phyloP scores from a whole-genome alignment of 1,140 invertebrate species.

The Brachionus angularis region DNA sequence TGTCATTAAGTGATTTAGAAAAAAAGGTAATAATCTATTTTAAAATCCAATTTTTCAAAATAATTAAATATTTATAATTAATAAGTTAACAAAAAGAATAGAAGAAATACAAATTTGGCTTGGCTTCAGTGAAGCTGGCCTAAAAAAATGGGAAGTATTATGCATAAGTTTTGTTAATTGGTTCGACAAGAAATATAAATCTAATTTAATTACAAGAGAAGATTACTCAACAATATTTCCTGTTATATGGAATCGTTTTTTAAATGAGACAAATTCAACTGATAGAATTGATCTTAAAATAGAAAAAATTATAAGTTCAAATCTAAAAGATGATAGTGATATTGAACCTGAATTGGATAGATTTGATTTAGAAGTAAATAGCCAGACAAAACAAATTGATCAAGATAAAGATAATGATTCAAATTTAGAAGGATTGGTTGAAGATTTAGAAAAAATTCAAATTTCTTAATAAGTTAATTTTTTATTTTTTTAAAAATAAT shows the following conservation, averaged over 20 bases:
- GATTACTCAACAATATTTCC: neutral
- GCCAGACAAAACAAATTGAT: neutral
- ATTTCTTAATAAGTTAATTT: too few species aligned
- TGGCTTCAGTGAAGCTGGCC: neutral
- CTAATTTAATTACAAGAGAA: neutral
- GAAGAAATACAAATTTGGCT: conserved; percentile 17
- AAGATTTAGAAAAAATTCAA: too few species aligned
- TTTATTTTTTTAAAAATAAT: too few species aligned
- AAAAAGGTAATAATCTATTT: neutral
- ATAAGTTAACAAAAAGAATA: neutral
- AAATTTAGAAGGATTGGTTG: neutral
- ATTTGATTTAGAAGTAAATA: too few species aligned
- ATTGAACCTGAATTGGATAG: too few species aligned
- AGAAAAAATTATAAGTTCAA: too few species aligned
- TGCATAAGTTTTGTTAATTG: conserved; percentile 27
- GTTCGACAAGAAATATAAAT: neutral
- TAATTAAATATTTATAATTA: neutral
- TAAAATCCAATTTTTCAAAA: neutral
- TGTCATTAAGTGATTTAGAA: conserved; percentile 5
- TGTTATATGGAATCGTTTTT: conserved; percentile 17
- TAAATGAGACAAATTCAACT: neutral
- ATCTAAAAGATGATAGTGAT: too few species aligned
- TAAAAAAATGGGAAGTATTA: conserved; percentile 15
- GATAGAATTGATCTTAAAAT: neutral
- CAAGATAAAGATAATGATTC: neutral